Conservation (phyloP, 2,888 invertebrate genomes). For the Trissonchulus latispiculum region DNA sequence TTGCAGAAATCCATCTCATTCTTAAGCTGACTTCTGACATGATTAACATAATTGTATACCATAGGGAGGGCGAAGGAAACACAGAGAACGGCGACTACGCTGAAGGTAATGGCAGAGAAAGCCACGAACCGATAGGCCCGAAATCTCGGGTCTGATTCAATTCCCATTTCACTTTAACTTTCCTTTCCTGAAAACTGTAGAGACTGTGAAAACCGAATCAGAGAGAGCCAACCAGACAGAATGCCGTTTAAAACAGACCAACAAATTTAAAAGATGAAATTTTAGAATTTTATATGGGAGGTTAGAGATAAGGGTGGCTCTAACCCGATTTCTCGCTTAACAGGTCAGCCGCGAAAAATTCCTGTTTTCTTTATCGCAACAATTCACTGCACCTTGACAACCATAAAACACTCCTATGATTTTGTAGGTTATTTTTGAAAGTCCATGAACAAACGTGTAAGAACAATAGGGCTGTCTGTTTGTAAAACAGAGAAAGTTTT, state of each 20-base stretch:
- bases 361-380: neutral
- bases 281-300: too few relatives aligned
- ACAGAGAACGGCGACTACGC: slow-evolving; percentile 6
- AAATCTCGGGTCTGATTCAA: slow-evolving; percentile 8
- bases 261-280: too few relatives aligned
- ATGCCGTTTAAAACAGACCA: neutral
- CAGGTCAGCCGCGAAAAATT: neutral
- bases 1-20: neutral
- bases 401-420: neutral
- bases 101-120: slow-evolving; percentile 8
- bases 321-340: neutral
- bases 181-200: neutral
- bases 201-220: neutral
- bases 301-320: neutral
- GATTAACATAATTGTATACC: slow-evolving; percentile 1
- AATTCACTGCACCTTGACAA: neutral
- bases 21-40: neutral
- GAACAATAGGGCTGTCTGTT: too few relatives aligned
- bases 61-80: slow-evolving; percentile 1
- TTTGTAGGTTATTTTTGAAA: neutral
- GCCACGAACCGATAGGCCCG: slow-evolving; percentile 12
- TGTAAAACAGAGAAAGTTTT: too few relatives aligned
- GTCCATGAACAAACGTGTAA: too few relatives aligned
- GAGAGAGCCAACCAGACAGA: neutral
- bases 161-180: neutral